Conservation (phyloP, 2,797 vertebrate species). For the Anguilla megastoma region DNA sequence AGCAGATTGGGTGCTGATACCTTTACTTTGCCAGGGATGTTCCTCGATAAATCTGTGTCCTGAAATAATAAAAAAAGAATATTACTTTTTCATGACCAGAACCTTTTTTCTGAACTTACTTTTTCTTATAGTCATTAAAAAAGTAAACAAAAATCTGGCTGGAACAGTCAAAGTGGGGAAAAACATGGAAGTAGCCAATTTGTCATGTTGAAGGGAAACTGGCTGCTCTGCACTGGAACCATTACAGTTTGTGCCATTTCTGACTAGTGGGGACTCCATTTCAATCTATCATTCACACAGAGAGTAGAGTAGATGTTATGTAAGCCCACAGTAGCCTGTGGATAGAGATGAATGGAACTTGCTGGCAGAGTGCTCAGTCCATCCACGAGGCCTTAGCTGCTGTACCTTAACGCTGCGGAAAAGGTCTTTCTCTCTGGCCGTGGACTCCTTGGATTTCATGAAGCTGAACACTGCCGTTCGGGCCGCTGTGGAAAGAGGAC, state of each 20-base stretch:
- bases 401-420: slow-evolving; percentile 93
- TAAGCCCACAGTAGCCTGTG: background rate
- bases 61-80: slow-evolving; percentile 53
- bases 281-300: background rate
- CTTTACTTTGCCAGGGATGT: slow-evolving; percentile 96
- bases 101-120: background rate
- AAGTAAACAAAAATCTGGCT: background rate
- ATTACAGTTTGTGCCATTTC: too few relatives aligned
- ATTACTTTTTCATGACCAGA: background rate
- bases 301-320: background rate
- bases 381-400: background rate
- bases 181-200: too few relatives aligned
- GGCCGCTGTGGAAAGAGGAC: slow-evolving; percentile 74
- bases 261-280: background rate
- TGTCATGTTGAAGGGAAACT: background rate
- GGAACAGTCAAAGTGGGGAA: background rate
- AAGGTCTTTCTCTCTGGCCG: slow-evolving; percentile 87
- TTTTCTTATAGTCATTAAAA: background rate
- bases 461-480: slow-evolving; percentile 92
- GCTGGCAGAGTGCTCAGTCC: background rate
- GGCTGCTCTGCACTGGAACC: too few relatives aligned
- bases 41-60: slow-evolving; percentile 93
- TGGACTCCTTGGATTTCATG: slow-evolving; percentile 86
- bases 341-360: background rate
- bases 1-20: slow-evolving; percentile 93